phyloP scores from a whole-genome alignment of 2,888 invertebrate genomes.

The Tridacna crocea region DNA sequence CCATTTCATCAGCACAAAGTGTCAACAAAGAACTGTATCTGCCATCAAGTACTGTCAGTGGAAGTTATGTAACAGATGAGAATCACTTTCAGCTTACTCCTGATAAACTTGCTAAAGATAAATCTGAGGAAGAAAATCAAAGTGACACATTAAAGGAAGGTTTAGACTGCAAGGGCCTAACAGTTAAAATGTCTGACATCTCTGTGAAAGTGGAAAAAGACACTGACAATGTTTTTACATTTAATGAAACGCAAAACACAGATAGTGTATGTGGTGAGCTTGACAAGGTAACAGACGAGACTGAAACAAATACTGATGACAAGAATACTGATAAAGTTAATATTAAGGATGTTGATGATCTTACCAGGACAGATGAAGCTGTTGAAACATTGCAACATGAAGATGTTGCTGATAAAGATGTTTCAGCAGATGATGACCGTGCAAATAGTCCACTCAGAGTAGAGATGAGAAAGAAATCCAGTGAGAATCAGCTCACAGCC shows the following conservation, averaged over 20 bases:
- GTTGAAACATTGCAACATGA: not conserved
- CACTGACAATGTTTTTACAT: slow-evolving; percentile 16
- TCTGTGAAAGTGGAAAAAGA: slow-evolving; percentile 10
- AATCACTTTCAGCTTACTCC: slow-evolving; percentile 18
- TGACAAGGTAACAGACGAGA: not conserved
- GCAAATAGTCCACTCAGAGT: slow-evolving; percentile 1
- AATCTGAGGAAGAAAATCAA: slow-evolving; percentile 5
- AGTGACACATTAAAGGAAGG: not conserved
- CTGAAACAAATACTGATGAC: not conserved
- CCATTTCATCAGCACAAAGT: not conserved
- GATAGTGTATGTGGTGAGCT: not conserved
- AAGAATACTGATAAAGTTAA: not conserved
- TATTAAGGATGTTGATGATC: not conserved
- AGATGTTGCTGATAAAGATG: not conserved
- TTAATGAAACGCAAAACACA: not conserved
- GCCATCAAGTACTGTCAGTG: not conserved
- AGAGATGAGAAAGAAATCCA: slow-evolving; percentile 32
- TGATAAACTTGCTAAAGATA: not conserved
- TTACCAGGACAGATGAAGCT: not conserved
- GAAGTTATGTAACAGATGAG: not conserved
- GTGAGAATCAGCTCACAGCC: slow-evolving; percentile 10
- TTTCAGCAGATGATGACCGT: not conserved
- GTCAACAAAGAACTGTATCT: not conserved
- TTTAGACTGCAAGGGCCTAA: not conserved
- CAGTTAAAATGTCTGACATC: not conserved